These are phyloP conservation scores for Tichodroma muraria DNA, from an alignment of 2,113 vertebrate genomes.

Conservation along the genomic window DNA sequence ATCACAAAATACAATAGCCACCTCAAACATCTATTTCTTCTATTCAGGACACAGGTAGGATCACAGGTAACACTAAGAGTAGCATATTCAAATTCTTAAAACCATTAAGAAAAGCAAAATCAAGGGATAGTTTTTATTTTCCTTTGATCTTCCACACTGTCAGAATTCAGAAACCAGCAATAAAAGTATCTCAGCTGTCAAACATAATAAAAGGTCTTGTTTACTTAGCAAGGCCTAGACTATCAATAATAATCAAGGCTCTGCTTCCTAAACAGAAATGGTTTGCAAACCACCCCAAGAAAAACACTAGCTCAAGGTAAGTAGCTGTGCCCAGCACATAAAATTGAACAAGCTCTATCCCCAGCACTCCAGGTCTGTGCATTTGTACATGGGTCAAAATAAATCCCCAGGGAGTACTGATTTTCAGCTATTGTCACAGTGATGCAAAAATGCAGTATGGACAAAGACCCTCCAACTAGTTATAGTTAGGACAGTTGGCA, in stretches of 20 bases:
- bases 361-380: background rate
- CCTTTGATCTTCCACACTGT: background rate
- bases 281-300: background rate
- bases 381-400: fast-evolving
- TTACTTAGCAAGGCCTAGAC: background rate
- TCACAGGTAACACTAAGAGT: background rate
- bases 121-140: background rate
- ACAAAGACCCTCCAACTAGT: no score
- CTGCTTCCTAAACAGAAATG: background rate
- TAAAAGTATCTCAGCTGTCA: background rate
- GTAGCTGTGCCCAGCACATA: background rate
- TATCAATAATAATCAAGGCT: background rate
- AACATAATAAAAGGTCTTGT: background rate
- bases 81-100: background rate
- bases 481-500: no score
- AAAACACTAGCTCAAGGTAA: background rate
- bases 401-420: background rate
- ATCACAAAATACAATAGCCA: background rate
- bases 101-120: background rate
- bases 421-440: background rate
- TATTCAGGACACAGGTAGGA: background rate
- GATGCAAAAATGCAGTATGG: no score
- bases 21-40: background rate
- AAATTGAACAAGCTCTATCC: background rate
- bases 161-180: background rate